Evolutionary conservation across 2,797 vertebrate genomes (phyloP).

Genomic region (Thamnophis elegans): DNA sequence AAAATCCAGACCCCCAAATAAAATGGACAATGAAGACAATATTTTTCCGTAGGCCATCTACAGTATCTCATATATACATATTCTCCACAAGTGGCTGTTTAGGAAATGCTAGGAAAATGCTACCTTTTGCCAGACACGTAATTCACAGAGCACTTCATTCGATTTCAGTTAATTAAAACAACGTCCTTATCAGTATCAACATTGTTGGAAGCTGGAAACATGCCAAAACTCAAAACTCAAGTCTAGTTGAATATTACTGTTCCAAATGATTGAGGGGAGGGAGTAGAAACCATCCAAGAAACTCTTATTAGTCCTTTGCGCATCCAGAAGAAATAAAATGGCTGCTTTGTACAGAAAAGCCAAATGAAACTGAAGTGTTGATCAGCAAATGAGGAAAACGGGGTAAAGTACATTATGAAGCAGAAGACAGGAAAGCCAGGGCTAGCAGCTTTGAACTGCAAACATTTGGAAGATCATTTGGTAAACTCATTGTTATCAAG

Average conservation of each 20-base stretch:
- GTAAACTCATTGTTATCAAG: not conserved
- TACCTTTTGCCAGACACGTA: not conserved
- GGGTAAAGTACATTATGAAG: not conserved
- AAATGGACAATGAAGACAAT: not conserved
- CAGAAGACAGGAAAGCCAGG: not conserved
- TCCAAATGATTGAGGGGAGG: not conserved
- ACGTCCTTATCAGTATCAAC: conserved; percentile 7
- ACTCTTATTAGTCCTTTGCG: not conserved
- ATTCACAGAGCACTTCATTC: conserved; percentile 7
- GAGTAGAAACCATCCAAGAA: not conserved
- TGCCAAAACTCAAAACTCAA: conserved; percentile 1
- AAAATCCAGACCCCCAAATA: not conserved
- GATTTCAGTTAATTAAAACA: conserved; percentile 22
- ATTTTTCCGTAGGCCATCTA: too few relatives aligned
- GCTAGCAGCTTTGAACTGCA: not conserved
- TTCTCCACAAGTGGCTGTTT: not conserved
- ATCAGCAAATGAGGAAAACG: conserved; percentile 8
- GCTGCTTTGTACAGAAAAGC: conserved; percentile 24
- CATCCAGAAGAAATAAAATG: conserved; percentile 16
- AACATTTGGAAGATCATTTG: not conserved
- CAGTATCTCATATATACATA: not conserved
- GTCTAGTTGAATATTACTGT: not conserved
- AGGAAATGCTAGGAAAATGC: not conserved
- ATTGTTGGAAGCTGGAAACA: conserved; percentile 8
- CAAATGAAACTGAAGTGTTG: conserved; percentile 4